Percentiles rank a stretch among this genome's conserved stretches.
Conservation (phyloP, 1,140 invertebrate species). For the Adelges cooleyi region DNA sequence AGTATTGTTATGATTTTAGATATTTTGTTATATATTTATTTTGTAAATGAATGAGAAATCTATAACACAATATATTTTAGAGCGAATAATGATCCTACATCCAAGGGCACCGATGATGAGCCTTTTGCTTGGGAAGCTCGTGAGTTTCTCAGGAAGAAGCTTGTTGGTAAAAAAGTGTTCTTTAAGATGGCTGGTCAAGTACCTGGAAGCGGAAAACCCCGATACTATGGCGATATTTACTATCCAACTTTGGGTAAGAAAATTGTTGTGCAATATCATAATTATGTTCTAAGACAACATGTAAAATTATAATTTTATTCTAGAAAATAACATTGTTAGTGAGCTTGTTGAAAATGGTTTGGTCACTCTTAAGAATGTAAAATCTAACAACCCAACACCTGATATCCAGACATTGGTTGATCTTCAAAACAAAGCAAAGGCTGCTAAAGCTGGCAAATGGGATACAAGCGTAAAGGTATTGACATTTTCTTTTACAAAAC, state of each 20-base stretch:
- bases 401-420: slow-evolving; percentile 61
- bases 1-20: neutral
- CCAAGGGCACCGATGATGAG: slow-evolving; percentile 70
- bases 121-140: slow-evolving; percentile 93
- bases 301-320: slow-evolving; percentile 41
- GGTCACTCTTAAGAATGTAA: slow-evolving; percentile 67
- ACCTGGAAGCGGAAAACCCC: slow-evolving; percentile 5
- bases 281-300: slow-evolving; percentile 42
- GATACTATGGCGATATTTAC: slow-evolving; percentile 13
- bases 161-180: slow-evolving; percentile 78
- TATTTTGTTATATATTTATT: too few species aligned
- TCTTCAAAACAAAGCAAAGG: slow-evolving; percentile 81
- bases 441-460: slow-evolving; percentile 79
- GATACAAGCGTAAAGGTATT: slow-evolving; percentile 38
- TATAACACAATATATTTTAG: too few species aligned
- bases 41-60: too few species aligned
- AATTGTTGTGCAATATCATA: neutral
- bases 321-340: slow-evolving; percentile 78
- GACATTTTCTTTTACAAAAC: too few species aligned
- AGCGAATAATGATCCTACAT: slow-evolving; percentile 36
- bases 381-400: slow-evolving; percentile 50
- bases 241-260: slow-evolving; percentile 15
- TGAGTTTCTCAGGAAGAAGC: slow-evolving; percentile 82
- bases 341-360: slow-evolving; percentile 75
- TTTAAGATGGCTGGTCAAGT: slow-evolving; percentile 43